Percentiles rank a stretch among this genome's conserved stretches.
These are phyloP conservation scores for Acyrthosiphon pisum DNA, from an alignment of 1,140 invertebrate species.

Conservation along the genomic window DNA sequence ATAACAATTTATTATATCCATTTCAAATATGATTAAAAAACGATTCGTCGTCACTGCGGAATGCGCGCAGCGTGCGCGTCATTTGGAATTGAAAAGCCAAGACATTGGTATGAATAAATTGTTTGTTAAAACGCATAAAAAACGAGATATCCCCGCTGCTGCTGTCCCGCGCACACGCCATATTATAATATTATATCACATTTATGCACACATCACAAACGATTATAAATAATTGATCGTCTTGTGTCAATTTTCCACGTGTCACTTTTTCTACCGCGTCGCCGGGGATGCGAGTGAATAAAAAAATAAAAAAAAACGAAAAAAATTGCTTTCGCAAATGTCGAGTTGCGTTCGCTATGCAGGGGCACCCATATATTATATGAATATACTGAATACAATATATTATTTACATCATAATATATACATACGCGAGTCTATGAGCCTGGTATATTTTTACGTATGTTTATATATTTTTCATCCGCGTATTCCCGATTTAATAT, in stretches of 20 bases:
- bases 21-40: slow-evolving; percentile 44
- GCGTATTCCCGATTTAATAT: background rate
- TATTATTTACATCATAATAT: background rate
- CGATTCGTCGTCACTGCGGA: slow-evolving; percentile 18
- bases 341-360: background rate
- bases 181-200: background rate
- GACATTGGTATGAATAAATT: slow-evolving; percentile 48
- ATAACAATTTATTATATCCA: slow-evolving; percentile 41
- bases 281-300: background rate
- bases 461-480: background rate
- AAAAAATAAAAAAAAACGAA: background rate
- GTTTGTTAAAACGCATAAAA: slow-evolving; percentile 41
- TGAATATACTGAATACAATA: background rate
- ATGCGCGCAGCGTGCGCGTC: background rate
- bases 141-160: background rate
- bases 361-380: too few relatives aligned
- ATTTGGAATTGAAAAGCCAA: slow-evolving; percentile 53
- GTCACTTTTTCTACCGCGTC: background rate
- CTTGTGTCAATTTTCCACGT: background rate
- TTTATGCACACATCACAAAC: background rate
- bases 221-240: slow-evolving; percentile 6
- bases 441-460: background rate
- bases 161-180: background rate
- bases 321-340: background rate
- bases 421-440: background rate